phyloP scores from a whole-genome alignment of 2,888 invertebrate species.

The Melinaea marsaeus region DNA sequence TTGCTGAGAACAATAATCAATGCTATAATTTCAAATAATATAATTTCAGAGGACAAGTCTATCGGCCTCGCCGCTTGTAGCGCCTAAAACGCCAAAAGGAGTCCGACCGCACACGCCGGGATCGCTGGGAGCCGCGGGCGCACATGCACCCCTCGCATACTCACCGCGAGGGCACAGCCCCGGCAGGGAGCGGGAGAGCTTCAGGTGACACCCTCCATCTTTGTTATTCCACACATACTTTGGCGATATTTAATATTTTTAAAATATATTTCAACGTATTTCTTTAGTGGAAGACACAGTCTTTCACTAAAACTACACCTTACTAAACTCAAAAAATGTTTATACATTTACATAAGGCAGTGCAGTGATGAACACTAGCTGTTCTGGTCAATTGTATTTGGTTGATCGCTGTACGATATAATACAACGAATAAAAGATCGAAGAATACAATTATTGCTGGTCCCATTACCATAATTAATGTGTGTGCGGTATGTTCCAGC shows the following conservation, averaged over 20 bases:
- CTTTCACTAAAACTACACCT: no score
- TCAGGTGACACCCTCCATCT: conserved; percentile 79
- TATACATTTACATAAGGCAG: no score
- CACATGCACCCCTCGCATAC: conserved; percentile 75
- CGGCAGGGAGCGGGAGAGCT: conserved; percentile 88
- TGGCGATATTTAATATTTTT: no score
- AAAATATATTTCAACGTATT: no score
- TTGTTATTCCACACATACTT: background rate
- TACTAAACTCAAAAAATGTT: no score
- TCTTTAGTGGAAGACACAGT: no score
- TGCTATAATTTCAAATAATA: background rate
- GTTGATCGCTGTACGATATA: no score
- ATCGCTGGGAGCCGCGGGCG: conserved; percentile 63
- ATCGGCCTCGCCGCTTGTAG: conserved; percentile 72
- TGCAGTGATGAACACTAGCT: no score
- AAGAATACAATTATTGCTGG: background rate
- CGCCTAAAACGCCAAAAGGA: conserved; percentile 72
- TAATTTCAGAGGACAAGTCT: conserved; percentile 64
- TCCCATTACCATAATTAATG: background rate
- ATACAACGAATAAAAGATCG: background rate
- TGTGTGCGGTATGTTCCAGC: conserved; percentile 55
- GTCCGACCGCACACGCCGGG: conserved; percentile 71
- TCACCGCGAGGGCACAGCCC: conserved; percentile 89
- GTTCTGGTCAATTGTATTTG: no score
- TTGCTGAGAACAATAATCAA: no score